Conservation (phyloP, 2,888 invertebrate species). For the Plusia festucae region DNA sequence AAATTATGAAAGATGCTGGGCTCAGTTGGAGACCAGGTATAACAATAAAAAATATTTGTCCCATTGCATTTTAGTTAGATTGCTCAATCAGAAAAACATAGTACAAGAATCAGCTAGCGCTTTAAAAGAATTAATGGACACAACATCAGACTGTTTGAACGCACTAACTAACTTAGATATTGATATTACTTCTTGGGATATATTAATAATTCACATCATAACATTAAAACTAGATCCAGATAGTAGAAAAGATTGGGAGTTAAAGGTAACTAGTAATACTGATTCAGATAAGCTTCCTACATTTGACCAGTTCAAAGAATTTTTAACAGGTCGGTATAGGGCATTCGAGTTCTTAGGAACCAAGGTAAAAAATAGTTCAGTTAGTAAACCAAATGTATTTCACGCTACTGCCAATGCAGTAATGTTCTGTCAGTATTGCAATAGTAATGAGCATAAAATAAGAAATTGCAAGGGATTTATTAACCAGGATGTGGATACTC, state of each 20-base stretch:
- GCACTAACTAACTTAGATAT: constrained; percentile 8
- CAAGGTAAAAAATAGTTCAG: not conserved
- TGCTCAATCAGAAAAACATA: constrained; percentile 8
- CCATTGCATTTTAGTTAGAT: not conserved
- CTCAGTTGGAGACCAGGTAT: not conserved
- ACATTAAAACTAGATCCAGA: constrained; percentile 10
- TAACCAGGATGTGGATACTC: no score
- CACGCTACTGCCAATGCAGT: no score
- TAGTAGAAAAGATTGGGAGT: constrained; percentile 9
- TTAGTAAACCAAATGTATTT: no score
- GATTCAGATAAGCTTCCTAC: constrained; percentile 13
- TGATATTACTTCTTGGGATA: constrained; percentile 1
- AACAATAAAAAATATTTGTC: constrained; percentile 11
- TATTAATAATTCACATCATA: constrained; percentile 4
- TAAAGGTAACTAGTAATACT: constrained; percentile 8
- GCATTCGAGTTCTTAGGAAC: constrained; percentile 16
- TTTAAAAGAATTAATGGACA: constrained; percentile 14
- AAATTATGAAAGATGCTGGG: constrained; percentile 9
- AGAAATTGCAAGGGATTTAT: no score
- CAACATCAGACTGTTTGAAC: constrained; percentile 15
- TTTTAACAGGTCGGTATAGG: constrained; percentile 10
- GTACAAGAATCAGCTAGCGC: not conserved
- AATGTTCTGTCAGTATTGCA: no score
- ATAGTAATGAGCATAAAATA: no score
- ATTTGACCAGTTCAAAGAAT: constrained; percentile 13